Base-by-base conservation (phyloP, 2,113 vertebrate genomes). In the Martes martes region DNA sequence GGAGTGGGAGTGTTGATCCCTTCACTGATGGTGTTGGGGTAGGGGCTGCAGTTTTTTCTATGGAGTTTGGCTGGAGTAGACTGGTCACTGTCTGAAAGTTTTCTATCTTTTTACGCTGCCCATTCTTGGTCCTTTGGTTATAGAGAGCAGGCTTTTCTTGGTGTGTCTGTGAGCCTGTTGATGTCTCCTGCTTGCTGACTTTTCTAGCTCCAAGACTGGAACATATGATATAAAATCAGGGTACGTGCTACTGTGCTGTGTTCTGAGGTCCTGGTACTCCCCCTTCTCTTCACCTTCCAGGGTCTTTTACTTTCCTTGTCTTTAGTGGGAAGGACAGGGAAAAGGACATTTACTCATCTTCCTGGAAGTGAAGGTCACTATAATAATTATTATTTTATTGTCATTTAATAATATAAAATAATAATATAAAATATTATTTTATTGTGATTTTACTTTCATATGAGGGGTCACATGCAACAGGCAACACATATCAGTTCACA, bases 1-100 rank as follows among this genome's bases (percentile, higher is more conserved):
- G 0, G 1, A 33, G 26, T 23, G 7, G 47, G 24, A 39, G 3
- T 91, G 24, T 52, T 4, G 16, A n/a, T 6, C 26, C 45, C 4
- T 50, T 42, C 63, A 19, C 23, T 42, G 16, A 11, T 31, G 45
- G 33, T 1, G 2, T 2, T 10, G 2, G 47, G 39, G 59, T 23
- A 23, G 14, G 26, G 26, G 21, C 21, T 57, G 18, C 4, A 23
- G 3, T 28, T 50, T 45, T 65, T 71, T 65, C 26, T 31, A 4
- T 31, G 26, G 24, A 15, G 1, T 47, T 59, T 52, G 61, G 11
- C 45, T 47, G 6, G 24, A 31, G 50, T 33, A 63, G 23, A 76
- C 10, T 1, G 24, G 10, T 28, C 39, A 42, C 47, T 78, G 3
- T 28, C 65, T 50, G 19, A 13, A 93, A 2, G 16, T 61, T 42